Evolutionary conservation across 2,888 invertebrate species (phyloP).

Genomic region (Pyrgus malvae): DNA sequence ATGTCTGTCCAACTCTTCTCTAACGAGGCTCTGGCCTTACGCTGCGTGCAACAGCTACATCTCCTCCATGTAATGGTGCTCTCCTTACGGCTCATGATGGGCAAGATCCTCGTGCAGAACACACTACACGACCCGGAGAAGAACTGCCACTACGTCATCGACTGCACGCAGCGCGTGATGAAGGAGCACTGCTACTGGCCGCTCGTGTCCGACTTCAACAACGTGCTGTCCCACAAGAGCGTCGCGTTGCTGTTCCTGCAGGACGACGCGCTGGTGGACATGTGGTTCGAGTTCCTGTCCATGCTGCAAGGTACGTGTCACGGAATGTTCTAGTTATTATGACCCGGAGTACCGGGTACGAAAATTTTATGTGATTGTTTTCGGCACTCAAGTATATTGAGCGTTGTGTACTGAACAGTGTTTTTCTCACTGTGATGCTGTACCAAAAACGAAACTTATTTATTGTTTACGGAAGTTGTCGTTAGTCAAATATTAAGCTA

Average conservation of each 20-base stretch:
- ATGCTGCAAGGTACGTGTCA: conserved; percentile 91
- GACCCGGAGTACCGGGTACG: too few species aligned
- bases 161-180: conserved; percentile 95
- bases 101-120: conserved; percentile 92
- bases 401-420: too few species aligned
- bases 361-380: too few species aligned
- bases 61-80: conserved; percentile 95
- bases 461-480: too few species aligned
- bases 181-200: conserved; percentile 99
- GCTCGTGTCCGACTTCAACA: conserved; percentile 97
- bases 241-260: conserved; percentile 95
- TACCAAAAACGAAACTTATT: too few species aligned
- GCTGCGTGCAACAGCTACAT: conserved; percentile 95
- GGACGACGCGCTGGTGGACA: conserved; percentile 93
- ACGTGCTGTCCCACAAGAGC: conserved; percentile 95
- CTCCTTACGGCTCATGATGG: conserved; percentile 96
- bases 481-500: too few species aligned
- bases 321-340: neutral
- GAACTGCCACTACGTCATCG: conserved; percentile 95
- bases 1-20: conserved; percentile 98
- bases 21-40: conserved; percentile 93
- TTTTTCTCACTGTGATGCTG: too few species aligned
- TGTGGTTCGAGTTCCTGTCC: conserved; percentile 97
- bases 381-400: too few species aligned
- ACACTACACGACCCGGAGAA: conserved; percentile 90